Conservation (phyloP, 2,113 vertebrate species). For the Rhagologus leucostigma region DNA sequence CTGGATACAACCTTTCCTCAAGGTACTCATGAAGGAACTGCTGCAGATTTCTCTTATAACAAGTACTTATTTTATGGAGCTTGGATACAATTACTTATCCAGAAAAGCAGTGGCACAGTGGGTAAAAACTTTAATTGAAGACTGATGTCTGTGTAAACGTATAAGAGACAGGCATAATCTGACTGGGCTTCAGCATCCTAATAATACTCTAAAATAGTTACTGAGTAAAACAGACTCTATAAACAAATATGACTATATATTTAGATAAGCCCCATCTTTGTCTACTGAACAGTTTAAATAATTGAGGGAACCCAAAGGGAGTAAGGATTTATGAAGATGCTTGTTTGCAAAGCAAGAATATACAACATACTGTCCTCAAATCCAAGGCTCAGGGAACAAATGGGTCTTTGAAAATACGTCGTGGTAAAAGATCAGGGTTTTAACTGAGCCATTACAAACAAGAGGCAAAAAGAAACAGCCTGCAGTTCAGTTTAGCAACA, state of each 20-base stretch:
- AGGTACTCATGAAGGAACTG: not conserved
- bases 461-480: not conserved
- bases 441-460: not conserved
- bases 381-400: not conserved
- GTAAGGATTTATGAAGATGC: not conserved
- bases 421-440: not conserved
- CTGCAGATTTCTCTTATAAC: not conserved
- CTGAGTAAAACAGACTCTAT: not conserved
- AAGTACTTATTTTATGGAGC: not conserved
- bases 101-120: not conserved
- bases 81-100: not conserved
- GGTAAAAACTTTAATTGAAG: not conserved
- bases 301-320: not conserved
- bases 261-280: not conserved
- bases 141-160: not conserved
- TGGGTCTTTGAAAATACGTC: not conserved
- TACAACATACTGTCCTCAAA: not conserved
- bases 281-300: not conserved
- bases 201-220: not conserved
- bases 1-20: not conserved
- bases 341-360: not conserved
- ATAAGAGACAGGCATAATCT: not conserved
- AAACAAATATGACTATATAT: not conserved
- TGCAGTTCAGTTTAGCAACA: not conserved
- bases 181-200: not conserved